Evolutionary conservation across 2,113 vertebrate species (phyloP).

Genomic region (Desmodus rotundus): DNA sequence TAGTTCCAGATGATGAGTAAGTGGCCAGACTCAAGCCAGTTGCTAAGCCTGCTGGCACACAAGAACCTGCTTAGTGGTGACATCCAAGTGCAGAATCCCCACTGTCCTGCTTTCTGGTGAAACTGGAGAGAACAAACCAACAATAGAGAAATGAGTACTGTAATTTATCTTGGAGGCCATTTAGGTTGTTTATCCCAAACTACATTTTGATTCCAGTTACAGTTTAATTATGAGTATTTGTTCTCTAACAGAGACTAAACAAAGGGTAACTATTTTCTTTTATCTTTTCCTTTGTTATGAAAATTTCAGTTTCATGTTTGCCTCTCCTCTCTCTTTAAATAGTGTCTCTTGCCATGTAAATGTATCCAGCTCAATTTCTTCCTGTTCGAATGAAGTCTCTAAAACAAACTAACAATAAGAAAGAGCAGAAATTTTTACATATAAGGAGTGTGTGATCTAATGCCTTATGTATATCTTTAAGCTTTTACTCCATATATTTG

Average conservation of each 20-base stretch:
- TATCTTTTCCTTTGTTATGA: slow-evolving; percentile 62
- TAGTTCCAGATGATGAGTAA: slow-evolving; percentile 69
- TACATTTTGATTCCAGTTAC: slow-evolving; percentile 68
- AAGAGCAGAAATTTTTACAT: slow-evolving; percentile 14
- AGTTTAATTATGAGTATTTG: slow-evolving; percentile 75
- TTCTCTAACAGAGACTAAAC: slow-evolving; percentile 73
- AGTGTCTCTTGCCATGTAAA: slow-evolving; percentile 62
- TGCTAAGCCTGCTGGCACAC: slow-evolving; percentile 35
- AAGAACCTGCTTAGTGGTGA: neutral
- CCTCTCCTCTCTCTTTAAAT: slow-evolving; percentile 66
- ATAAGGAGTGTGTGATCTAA: neutral
- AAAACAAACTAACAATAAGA: slow-evolving; percentile 31
- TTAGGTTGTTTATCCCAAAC: slow-evolving; percentile 63
- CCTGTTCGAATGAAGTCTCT: slow-evolving; percentile 20
- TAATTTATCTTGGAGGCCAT: slow-evolving; percentile 73
- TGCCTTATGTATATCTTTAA: neutral
- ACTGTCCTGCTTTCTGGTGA: slow-evolving; percentile 31
- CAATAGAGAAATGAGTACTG: slow-evolving; percentile 58
- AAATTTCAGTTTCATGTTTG: slow-evolving; percentile 56
- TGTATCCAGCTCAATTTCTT: slow-evolving; percentile 50
- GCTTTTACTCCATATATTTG: neutral
- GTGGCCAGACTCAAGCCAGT: slow-evolving; percentile 34
- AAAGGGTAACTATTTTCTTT: slow-evolving; percentile 68
- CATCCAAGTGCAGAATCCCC: neutral
- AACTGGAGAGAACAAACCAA: neutral